These are phyloP conservation scores for Thumatha senex DNA, from an alignment of 2,888 invertebrate genomes.

Conservation along the genomic window DNA sequence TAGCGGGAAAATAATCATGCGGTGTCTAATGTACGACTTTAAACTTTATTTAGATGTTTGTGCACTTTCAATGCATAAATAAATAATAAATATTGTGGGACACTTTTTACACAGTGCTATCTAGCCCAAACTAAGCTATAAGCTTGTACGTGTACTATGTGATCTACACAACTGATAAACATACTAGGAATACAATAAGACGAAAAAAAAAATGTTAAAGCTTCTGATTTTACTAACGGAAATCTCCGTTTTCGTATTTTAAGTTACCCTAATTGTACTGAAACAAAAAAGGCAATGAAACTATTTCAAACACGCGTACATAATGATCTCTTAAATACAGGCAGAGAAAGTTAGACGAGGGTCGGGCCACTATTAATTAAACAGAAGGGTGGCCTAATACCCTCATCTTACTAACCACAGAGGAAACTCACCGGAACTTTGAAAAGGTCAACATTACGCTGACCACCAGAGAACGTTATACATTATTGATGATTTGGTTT, in stretches of 20 bases:
- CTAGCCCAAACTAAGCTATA: too few species aligned
- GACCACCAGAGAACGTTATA: conserved; percentile 34
- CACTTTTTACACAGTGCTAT: too few species aligned
- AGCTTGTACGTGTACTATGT: too few species aligned
- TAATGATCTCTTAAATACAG: conserved; percentile 36
- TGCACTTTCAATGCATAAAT: conserved; percentile 19
- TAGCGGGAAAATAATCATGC: conserved; percentile 61
- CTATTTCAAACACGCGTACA: conserved; percentile 23
- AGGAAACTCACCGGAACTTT: conserved; percentile 46
- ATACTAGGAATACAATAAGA: neutral
- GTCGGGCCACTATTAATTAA: conserved; percentile 70
- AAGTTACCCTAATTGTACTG: neutral
- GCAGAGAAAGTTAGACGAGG: conserved; percentile 53
- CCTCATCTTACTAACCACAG: conserved; percentile 43
- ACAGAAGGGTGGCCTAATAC: conserved; percentile 47
- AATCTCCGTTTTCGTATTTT: too few species aligned
- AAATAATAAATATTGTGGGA: too few species aligned
- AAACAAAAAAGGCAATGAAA: conserved; percentile 31
- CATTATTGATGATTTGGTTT: conserved; percentile 42
- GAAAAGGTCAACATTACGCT: conserved; percentile 43
- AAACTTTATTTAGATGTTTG: conserved; percentile 39
- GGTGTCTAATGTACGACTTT: conserved; percentile 51
- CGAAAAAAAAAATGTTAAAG: neutral
- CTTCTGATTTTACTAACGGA: too few species aligned
- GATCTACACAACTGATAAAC: too few species aligned